phyloP scores from a whole-genome alignment of 2,113 vertebrate species.

The Gasterosteus nipponicus region DNA sequence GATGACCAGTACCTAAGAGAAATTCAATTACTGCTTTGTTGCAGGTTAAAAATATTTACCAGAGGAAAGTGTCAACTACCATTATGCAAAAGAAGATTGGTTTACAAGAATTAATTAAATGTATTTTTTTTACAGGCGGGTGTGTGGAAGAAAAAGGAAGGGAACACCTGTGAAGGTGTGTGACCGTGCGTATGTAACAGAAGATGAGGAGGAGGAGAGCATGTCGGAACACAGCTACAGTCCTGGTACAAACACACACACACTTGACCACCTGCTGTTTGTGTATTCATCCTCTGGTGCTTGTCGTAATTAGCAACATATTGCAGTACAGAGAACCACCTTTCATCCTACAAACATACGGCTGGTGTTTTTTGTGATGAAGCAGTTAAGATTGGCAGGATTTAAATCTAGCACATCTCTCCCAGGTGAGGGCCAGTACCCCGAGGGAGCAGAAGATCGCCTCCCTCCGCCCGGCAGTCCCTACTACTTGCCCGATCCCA shows the following conservation, averaged over 20 bases:
- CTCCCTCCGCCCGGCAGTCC: conserved; percentile 80
- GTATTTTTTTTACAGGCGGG: conserved; percentile 69
- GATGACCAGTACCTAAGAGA: not conserved
- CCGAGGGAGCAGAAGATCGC: conserved; percentile 78
- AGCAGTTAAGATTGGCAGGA: conserved; percentile 4
- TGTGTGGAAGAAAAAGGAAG: conserved; percentile 84
- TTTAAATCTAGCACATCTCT: not conserved
- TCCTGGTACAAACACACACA: conserved; percentile 70
- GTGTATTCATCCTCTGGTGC: conserved; percentile 16
- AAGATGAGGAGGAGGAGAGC: conserved; percentile 86
- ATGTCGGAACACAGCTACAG: conserved; percentile 86
- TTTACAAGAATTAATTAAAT: not conserved
- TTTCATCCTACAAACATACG: conserved; percentile 6
- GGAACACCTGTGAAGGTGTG: conserved; percentile 85
- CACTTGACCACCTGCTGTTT: conserved; percentile 27
- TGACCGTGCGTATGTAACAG: conserved; percentile 81
- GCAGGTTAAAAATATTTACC: not conserved
- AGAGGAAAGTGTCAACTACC: not conserved
- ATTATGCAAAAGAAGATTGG: conserved; percentile 14
- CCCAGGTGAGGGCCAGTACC: conserved; percentile 80
- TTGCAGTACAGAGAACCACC: not conserved
- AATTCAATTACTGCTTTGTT: not conserved
- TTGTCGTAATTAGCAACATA: conserved; percentile 11
- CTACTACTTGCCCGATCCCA: conserved; percentile 81
- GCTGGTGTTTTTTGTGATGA: not conserved